Base-by-base conservation (phyloP, 2,113 vertebrate species). In the Paramormyrops kingsleyae region DNA sequence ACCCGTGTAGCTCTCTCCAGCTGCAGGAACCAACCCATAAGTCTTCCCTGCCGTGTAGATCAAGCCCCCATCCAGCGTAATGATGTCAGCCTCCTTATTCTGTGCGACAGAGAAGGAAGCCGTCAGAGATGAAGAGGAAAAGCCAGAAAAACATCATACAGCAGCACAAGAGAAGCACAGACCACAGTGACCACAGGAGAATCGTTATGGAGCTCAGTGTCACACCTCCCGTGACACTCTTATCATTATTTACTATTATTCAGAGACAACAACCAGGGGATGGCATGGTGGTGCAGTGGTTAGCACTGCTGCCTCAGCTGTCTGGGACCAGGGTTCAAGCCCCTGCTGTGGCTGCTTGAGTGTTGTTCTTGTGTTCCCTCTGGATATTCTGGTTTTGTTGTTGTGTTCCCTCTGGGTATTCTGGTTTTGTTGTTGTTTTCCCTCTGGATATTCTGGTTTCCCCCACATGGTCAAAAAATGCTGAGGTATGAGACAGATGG, bases 1-100 rank as follows among this genome's bases (percentile, higher is more conserved):
- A 99, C 99, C 93, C 88, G 96, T 95, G 91, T 99, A 99, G 94
- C 93, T 95, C 93, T 99, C 99, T 52, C 96, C 99, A 0, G 95
- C 96, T 0, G 98, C 98, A 2, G 98, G 99, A 31, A 98, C 94
- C 87, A 99, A 93, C 70, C 97, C 97, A 0, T 97, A 97, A 0
- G 80, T 94, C 94, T 97, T 98, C 74, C 98, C 99, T 12, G 99
- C 98, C 0, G 83, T 95, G 92, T 98, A 99, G 95, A 99, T 95
- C 93, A 98, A 96, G 84, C 96, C 96, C 31, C 97, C 97, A 66
- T 95, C 95, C 91, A 99, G 92, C 83, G 96, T 97, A 89, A 99
- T 93, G 12, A 93, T 97, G 27, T 99, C 97, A 0, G 95, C 95
- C 52, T 97, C 94, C 0, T 96, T 97, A 89, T 96, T 94, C 99